phyloP scores from a whole-genome alignment of 2,888 invertebrate species.

The Heliconius charithonia region DNA sequence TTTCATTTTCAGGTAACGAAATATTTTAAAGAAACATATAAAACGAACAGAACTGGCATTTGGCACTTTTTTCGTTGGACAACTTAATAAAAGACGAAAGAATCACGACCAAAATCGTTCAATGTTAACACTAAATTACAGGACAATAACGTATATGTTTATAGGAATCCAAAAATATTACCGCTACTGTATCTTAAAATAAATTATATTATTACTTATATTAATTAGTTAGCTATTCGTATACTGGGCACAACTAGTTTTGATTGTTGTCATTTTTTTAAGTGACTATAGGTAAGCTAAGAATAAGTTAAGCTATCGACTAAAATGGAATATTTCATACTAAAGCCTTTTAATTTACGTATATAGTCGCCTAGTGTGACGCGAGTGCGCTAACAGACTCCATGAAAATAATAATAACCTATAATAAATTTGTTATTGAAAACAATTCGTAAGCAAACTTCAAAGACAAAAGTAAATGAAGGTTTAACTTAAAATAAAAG shows the following conservation, averaged over 20 bases:
- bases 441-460: neutral
- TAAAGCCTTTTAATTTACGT: conserved; percentile 82
- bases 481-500: conserved; percentile 6
- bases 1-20: conserved; percentile 54
- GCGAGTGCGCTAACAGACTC: conserved; percentile 24
- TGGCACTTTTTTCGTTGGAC: conserved; percentile 73
- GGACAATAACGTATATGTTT: conserved; percentile 81
- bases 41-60: conserved; percentile 64
- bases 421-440: conserved; percentile 12
- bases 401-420: neutral
- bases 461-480: conserved; percentile 13
- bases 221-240: conserved; percentile 82
- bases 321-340: conserved; percentile 82
- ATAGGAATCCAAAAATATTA: conserved; percentile 85
- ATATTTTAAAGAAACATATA: conserved; percentile 54
- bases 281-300: conserved; percentile 82
- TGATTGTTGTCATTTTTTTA: conserved; percentile 82
- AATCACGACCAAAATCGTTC: conserved; percentile 68
- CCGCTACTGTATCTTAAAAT: conserved; percentile 82
- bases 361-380: conserved; percentile 68
- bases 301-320: conserved; percentile 82
- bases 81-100: conserved; percentile 63
- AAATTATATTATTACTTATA: conserved; percentile 78
- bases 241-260: conserved; percentile 85
- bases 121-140: conserved; percentile 61